Base-by-base conservation (phyloP, 2,888 invertebrate species). In the Dicyrtomina minuta region DNA sequence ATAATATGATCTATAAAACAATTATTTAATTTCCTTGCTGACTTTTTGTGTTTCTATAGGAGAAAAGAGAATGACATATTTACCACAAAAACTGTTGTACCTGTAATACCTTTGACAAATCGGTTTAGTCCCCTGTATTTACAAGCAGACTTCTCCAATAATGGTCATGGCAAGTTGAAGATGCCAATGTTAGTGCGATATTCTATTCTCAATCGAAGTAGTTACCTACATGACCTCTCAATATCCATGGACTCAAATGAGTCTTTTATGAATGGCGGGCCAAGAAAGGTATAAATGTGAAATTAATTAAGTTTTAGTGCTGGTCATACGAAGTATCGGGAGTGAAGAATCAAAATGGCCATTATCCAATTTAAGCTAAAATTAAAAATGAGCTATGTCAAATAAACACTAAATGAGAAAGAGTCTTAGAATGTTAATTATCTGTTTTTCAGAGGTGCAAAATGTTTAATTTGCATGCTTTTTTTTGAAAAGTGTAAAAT, bases 231-330 rank as follows among this genome's bases (percentile, higher is more conserved):
- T 70, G 88, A 91, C 72, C 83, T 93, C 43, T 88, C 87, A 77
- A 83, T 92, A 46, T 86, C 85, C 65, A 89, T 93, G 83, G 92
- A 93, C 78, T 88, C 90, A 8, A 90, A 88, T 70, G 95, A 96
- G 81, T 91, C 90, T 49, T 96, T 96, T 81, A 95, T 96, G 90
- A 96, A 93, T 83, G 89, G 96, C 71, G 96, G 96, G 1, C 93
- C 94, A 80, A 95, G 93, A 83, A 92, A 94, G 85, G 90, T 90
- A 26, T 17, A 17, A 20, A 80, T n/a, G 15, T 53, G n/a, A n/a
- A n/a, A n/a, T n/a, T n/a, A n/a, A n/a, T n/a, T n/a, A n/a, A n/a
- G n/a, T 43, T 43, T 43, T n/a, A n/a, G n/a, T 43, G 43, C 43
- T 12, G 43, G 13, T 43, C 43, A 43, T 43, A n/a, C n/a, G n/a